A percentile compares a stretch with the other conserved stretches of the same genome.
Evolutionary conservation across 2,888 invertebrate species (phyloP).

Genomic region (Leptinotarsa juncta): DNA sequence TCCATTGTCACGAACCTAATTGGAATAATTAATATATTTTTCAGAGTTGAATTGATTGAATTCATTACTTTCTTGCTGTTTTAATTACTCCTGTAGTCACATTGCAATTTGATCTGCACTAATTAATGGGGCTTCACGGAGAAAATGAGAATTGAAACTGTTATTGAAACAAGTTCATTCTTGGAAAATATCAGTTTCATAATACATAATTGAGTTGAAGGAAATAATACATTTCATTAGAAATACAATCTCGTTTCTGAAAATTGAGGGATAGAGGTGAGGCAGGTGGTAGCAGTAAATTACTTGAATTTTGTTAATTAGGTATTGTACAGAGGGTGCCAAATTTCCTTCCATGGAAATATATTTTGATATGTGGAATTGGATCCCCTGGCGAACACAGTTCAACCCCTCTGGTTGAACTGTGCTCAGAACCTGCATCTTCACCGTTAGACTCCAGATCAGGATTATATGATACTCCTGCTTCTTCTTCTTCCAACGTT

Average conservation of each 20-base stretch:
- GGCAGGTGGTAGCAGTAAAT: background rate
- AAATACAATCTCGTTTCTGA: background rate
- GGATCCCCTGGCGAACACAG: too few species aligned
- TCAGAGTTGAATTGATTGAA: background rate
- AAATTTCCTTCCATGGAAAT: too few species aligned
- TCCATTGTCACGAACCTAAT: constrained; percentile 5
- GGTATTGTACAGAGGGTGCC: too few species aligned
- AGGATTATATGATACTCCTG: too few species aligned
- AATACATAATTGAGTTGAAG: background rate
- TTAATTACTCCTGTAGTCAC: background rate
- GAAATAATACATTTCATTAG: background rate
- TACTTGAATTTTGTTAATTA: too few species aligned
- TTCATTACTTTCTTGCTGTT: background rate
- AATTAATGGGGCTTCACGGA: background rate
- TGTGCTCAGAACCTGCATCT: too few species aligned
- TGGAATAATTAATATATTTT: constrained; percentile 13
- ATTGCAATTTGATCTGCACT: background rate
- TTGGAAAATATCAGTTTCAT: background rate
- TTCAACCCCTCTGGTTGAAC: too few species aligned
- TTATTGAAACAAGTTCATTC: background rate
- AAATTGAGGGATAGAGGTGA: background rate
- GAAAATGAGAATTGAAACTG: constrained; percentile 3
- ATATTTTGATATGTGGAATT: too few species aligned
- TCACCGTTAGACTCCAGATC: too few species aligned
- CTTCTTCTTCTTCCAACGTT: too few species aligned